Evolutionary conservation across 92 coral and sea anemone genomes (phyloP).

Genomic region (Pocillopora grandis): DNA sequence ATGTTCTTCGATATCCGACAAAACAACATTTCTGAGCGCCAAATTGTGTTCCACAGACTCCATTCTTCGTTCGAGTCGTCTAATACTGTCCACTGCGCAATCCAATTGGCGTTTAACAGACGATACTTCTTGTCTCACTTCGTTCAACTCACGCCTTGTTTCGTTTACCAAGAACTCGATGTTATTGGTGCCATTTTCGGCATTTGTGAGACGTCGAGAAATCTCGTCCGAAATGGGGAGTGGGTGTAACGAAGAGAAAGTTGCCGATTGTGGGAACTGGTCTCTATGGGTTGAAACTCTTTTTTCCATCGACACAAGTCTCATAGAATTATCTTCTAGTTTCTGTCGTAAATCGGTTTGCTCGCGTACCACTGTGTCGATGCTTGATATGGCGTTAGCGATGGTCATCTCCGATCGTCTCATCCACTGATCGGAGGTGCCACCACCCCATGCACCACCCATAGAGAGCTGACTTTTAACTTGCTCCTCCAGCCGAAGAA

Average conservation of each 20-base stretch:
- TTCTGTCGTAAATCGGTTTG: constrained; percentile 31
- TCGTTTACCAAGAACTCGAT: constrained; percentile 18
- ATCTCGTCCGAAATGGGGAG: constrained; percentile 8
- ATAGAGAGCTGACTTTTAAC: constrained; percentile 2
- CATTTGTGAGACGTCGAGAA: constrained; percentile 27
- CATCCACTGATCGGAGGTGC: constrained; percentile 12
- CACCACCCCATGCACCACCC: constrained; percentile 23
- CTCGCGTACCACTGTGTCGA: constrained; percentile 31
- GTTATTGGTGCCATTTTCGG: constrained; percentile 14
- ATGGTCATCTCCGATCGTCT: constrained; percentile 21
- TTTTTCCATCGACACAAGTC: constrained; percentile 17
- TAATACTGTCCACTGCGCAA: not conserved
- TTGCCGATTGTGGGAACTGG: no score
- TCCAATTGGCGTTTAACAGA: no score
- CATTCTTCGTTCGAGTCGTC: constrained; percentile 17
- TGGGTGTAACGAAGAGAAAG: not conserved
- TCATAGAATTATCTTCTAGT: not conserved
- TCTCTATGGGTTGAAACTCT: constrained; percentile 5
- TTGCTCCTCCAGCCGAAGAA: constrained; percentile 36
- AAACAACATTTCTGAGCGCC: constrained; percentile 18
- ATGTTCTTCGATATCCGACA: constrained; percentile 25
- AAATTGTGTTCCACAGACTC: constrained; percentile 13
- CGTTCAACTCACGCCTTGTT: constrained; percentile 6
- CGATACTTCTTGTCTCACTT: constrained; percentile 6
- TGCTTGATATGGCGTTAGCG: constrained; percentile 28